phyloP scores from a whole-genome alignment of 1,140 invertebrate genomes.

The Lamellibrachia luymesi region DNA sequence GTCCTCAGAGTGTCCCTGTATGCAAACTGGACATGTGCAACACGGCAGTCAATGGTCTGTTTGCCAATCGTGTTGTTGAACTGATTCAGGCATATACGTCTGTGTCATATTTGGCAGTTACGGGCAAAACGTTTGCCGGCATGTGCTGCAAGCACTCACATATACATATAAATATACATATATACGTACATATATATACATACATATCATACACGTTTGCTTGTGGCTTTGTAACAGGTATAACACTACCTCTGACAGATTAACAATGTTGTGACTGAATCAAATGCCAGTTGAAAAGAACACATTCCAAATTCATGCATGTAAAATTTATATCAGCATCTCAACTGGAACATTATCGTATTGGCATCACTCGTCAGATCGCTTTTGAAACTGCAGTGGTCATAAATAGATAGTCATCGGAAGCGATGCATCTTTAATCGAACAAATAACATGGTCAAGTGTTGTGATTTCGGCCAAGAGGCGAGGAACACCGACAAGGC shows the following conservation, averaged over 20 bases:
- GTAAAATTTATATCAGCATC: neutral
- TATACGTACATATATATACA: slow-evolving; percentile 6
- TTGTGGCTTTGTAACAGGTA: neutral
- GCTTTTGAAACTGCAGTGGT: neutral
- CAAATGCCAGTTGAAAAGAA: neutral
- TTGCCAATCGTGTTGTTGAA: neutral
- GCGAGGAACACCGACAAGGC: neutral
- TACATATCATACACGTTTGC: neutral
- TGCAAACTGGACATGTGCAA: neutral
- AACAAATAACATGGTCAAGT: neutral
- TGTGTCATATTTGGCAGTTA: slow-evolving; percentile 5
- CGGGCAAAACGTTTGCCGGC: neutral
- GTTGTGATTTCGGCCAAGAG: neutral
- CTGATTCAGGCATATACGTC: neutral
- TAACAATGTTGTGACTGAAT: neutral
- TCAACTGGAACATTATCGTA: neutral
- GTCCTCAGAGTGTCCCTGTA: neutral
- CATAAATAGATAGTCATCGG: neutral
- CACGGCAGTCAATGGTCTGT: neutral
- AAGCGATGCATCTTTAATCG: neutral
- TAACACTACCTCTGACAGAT: neutral
- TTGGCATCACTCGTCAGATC: neutral
- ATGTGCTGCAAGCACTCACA: slow-evolving; percentile 3
- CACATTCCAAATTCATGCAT: neutral
- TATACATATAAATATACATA: slow-evolving; percentile 2